phyloP scores from a whole-genome alignment of 1,140 invertebrate species.

The Drosophila takahashii region DNA sequence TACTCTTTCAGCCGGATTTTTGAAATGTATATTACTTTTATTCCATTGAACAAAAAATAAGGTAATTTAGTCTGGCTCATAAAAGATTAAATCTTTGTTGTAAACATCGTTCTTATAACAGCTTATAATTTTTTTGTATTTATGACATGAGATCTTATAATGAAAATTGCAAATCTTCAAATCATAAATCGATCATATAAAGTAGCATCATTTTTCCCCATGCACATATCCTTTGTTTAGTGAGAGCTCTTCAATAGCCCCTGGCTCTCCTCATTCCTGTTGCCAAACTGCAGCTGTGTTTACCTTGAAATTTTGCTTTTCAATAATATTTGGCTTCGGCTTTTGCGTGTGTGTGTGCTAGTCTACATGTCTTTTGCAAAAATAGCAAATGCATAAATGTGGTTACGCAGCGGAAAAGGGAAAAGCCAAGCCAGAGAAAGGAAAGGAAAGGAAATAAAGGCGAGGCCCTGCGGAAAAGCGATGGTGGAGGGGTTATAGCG shows the following conservation, averaged over 20 bases:
- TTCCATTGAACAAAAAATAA: too few relatives aligned
- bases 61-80: too few relatives aligned
- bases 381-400: constrained; percentile 78
- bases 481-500: not conserved
- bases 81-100: too few relatives aligned
- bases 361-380: constrained; percentile 74
- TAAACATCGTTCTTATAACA: too few relatives aligned
- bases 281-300: constrained; percentile 70
- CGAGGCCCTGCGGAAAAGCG: constrained; percentile 6
- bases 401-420: constrained; percentile 47
- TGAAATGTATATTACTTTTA: too few relatives aligned
- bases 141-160: too few relatives aligned
- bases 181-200: too few relatives aligned
- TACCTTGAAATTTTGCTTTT: constrained; percentile 76
- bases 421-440: constrained; percentile 31
- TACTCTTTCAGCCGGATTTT: too few relatives aligned
- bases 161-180: too few relatives aligned
- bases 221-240: constrained; percentile 28
- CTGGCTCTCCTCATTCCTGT: constrained; percentile 28
- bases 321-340: constrained; percentile 75
- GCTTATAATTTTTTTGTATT: too few relatives aligned
- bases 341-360: constrained; percentile 30
- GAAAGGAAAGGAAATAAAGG: constrained; percentile 12
- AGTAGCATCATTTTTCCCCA: constrained; percentile 5
- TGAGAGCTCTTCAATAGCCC: constrained; percentile 17